Evolutionary conservation across 2,113 vertebrate genomes (phyloP).

Genomic region (Dasypus novemcinctus): DNA sequence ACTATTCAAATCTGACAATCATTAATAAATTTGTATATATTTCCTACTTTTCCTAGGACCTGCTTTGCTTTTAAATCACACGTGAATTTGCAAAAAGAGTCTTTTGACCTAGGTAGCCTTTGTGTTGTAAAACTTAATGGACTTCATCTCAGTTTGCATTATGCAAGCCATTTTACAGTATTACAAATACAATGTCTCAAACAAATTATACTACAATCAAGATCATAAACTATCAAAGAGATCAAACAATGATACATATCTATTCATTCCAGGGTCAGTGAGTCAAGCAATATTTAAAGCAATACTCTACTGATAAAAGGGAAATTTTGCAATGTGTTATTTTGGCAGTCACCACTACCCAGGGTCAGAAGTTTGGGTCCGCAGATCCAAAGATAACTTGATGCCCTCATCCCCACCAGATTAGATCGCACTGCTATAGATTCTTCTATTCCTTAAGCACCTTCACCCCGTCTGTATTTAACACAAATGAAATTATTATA

Average conservation of each 20-base stretch:
- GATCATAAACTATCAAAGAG: not conserved
- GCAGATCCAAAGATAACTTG: not conserved
- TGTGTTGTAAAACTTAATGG: not conserved
- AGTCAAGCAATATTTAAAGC: not conserved
- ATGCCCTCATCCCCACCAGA: not conserved
- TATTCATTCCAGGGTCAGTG: not conserved
- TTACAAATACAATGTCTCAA: not conserved
- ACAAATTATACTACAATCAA: not conserved
- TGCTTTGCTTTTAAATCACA: constrained; percentile 11
- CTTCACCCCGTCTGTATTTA: not conserved
- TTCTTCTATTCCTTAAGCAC: not conserved
- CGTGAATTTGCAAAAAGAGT: not conserved
- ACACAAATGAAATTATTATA: not conserved
- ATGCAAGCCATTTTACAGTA: not conserved
- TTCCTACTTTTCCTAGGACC: not conserved
- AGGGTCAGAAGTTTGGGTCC: not conserved
- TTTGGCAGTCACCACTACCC: not conserved
- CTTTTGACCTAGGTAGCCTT: not conserved
- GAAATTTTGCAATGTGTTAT: constrained; percentile 34
- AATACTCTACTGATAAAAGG: not conserved
- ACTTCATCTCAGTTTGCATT: not conserved
- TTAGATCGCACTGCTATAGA: not conserved
- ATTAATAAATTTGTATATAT: not conserved
- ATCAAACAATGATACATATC: not conserved
- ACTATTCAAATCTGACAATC: not conserved